Base-by-base conservation (phyloP, 2,888 invertebrate species). In the Dolomedes plantarius region DNA sequence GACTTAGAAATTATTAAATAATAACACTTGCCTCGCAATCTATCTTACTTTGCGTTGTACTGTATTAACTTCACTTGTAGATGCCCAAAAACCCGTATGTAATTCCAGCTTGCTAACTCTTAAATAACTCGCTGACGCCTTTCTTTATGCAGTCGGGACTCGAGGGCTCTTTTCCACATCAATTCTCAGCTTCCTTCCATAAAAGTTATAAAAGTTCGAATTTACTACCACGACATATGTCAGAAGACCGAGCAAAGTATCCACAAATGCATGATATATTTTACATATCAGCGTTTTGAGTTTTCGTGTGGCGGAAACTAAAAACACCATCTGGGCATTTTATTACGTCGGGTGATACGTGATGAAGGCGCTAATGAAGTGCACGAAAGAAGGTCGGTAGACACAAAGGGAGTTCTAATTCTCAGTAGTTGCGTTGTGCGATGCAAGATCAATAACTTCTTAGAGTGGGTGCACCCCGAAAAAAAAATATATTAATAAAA, bases 241-340 rank as follows among this genome's bases (percentile, higher is more conserved):
- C 56, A 56, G 56, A 23, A 5, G 23, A 6, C 16, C 19, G 5
- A 2, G 19, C 5, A 5, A 56, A 56, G 56, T 56, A 56, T 56
- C 23, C 23, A 23, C 56, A 56, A 56, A 56, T 56, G 56, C 56
- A 56, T 56, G 56, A 56, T 56, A 56, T 56, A 56, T 56, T 56
- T 56, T 56, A 56, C 56, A 56, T 56, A 56, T 56, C 23, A 16
- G 23, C 23, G 56, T 19, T 56, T n/a, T 19, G 2, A 19, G 13
- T 56, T 19, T 56, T 11, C 56, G 56, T 56, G 56, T 23, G 23
- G 56, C 56, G 56, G 56, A 56, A 56, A 56, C 56, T 56, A 5
- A 56, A 56, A 56, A 23, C 56, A 56, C 56, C 56, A 56, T 56
- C 56, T 56, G 56, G 23, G 56, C 23, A 56, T 23, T 19, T 56